Conservation (phyloP, 1,140 invertebrate genomes). For the Cyphomyrmex costatus region DNA sequence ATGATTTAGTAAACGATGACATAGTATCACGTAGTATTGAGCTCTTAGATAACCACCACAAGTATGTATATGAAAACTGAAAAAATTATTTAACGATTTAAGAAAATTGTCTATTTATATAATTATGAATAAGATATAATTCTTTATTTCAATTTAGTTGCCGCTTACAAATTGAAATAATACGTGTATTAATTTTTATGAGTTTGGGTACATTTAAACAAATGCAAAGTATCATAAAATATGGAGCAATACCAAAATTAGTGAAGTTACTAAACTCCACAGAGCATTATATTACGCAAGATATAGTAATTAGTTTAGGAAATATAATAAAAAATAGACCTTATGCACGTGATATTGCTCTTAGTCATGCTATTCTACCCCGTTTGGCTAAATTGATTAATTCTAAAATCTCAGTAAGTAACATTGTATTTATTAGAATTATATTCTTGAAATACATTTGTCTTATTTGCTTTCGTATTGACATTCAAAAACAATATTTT, state of each 20-base stretch:
- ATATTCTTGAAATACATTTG: no score
- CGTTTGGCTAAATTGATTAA: conserved; percentile 90
- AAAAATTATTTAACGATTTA: not conserved
- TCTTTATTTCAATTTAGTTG: conserved; percentile 87
- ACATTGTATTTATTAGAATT: conserved; percentile 68
- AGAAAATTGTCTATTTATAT: conserved; percentile 3
- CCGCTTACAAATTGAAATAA: conserved; percentile 97
- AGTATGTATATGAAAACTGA: conserved; percentile 86
- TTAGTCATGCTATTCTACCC: conserved; percentile 89
- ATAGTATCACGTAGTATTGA: conserved; percentile 95
- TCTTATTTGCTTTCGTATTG: no score
- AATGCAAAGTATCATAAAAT: conserved; percentile 85
- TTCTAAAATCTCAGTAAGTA: conserved; percentile 87
- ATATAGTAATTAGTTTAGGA: conserved; percentile 98
- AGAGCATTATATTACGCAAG: conserved; percentile 94
- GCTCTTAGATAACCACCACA: conserved; percentile 90
- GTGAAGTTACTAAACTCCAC: conserved; percentile 92
- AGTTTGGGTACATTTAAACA: conserved; percentile 97
- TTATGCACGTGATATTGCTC: conserved; percentile 91
- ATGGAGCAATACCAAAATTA: conserved; percentile 96
- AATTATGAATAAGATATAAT: conserved; percentile 13
- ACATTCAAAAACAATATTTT: conserved; percentile 1
- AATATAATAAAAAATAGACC: conserved; percentile 98
- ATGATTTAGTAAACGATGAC: conserved; percentile 94
- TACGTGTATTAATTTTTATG: conserved; percentile 99